Conservation (phyloP, 1,140 invertebrate species). For the Protaetia brevitarsis region DNA sequence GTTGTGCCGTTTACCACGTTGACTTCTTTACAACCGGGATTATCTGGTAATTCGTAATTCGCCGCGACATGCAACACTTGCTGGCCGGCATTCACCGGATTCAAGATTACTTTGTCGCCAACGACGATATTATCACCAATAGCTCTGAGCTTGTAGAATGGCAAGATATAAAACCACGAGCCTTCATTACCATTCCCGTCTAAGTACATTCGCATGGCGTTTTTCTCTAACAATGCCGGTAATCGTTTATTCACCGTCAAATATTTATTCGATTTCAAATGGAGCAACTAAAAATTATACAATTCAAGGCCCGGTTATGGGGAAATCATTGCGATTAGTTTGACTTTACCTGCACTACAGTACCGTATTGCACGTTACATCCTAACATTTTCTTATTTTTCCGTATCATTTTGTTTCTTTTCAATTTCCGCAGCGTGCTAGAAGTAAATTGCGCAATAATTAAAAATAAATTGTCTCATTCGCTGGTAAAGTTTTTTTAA, state of each 20-base stretch:
- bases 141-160: conserved; percentile 95
- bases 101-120: conserved; percentile 96
- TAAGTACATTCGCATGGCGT: conserved; percentile 96
- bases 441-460: background rate
- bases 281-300: conserved; percentile 69
- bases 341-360: conserved; percentile 88
- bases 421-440: conserved; percentile 97
- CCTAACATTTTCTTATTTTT: conserved; percentile 94
- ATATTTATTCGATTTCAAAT: conserved; percentile 99
- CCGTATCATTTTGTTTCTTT: conserved; percentile 96
- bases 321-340: no score
- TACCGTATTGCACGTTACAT: conserved; percentile 91
- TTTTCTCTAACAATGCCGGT: conserved; percentile 95
- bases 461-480: conserved; percentile 17
- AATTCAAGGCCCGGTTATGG: no score
- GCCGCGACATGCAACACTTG: conserved; percentile 93
- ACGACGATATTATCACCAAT: conserved; percentile 97
- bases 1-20: conserved; percentile 93
- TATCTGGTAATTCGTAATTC: conserved; percentile 88
- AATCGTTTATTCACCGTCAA: conserved; percentile 96
- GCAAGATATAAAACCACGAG: conserved; percentile 98
- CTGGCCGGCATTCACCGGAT: conserved; percentile 92
- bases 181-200: conserved; percentile 98
- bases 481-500: conserved; percentile 39
- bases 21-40: conserved; percentile 94